Base-by-base conservation (phyloP, 1,140 invertebrate species). In the Drosophila pachea region DNA sequence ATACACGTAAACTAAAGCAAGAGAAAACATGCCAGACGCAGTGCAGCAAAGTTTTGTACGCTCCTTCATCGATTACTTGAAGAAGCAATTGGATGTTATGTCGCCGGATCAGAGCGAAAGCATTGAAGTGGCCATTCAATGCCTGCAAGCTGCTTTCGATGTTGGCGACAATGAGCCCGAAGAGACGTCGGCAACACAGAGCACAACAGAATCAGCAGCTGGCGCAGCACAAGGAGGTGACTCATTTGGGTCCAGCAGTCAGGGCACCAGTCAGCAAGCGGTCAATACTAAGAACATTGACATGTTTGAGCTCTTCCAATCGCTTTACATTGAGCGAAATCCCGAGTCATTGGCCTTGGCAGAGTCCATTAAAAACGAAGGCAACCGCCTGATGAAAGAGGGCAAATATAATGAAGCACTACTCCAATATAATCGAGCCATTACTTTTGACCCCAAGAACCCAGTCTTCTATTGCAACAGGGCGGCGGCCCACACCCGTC, bases 381-480 rank as follows among this genome's bases (percentile, higher is more conserved):
- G 97, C 50, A 99, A 99, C 91, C 91, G 93, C 56, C 91, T 94
- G 5, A 97, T 98, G 95, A 96, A 95, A 87, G 91, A 92, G 40
- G 93, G 94, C 40, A 93, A 94, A 74, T 95, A 93, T 89, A 91
- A 92, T 8, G 95, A 96, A 90, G 97, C 97, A 5, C 81, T 97
- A 14, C 91, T 93, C 5, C 93, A 93, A 84, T 98, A 98, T 88
- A 93, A 95, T 73, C 93, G 93, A 73, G 97, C 97, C 11, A 96
- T 98, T 68, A 91, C 94, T 70, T 90, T 97, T 38, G 96, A 98
- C 89, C 92, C 92, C 8, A 93, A 92, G 59, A 98, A 98, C 91
- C 93, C 97, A 4, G 95, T 98, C n/a, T 98, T 95, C 90, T 98
- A 96, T 90, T 97, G 97, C 87, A 99, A 98, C 89, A 93, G 97